These are phyloP conservation scores for Pagetopsis macropterus DNA, from an alignment of 2,797 vertebrate species.

Conservation along the genomic window DNA sequence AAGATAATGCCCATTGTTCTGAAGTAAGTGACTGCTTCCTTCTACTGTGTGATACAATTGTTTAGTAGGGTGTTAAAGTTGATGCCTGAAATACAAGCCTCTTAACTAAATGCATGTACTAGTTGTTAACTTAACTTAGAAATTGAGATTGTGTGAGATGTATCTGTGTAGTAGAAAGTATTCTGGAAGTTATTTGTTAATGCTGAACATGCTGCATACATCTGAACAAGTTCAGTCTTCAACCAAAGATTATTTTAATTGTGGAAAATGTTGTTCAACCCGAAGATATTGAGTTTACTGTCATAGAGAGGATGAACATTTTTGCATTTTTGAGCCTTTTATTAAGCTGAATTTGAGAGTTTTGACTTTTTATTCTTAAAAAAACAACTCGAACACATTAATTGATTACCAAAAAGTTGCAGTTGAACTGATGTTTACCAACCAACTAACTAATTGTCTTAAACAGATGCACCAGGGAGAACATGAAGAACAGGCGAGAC, in stretches of 20 bases:
- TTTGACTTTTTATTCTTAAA: no score
- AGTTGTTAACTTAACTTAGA: neutral
- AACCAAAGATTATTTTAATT: no score
- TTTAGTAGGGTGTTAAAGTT: neutral
- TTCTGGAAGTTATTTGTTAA: neutral
- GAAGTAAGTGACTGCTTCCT: neutral
- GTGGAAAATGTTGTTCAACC: no score
- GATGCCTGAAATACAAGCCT: neutral
- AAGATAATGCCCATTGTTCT: neutral
- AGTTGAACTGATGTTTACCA: no score
- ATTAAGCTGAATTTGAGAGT: no score
- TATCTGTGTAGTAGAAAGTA: neutral
- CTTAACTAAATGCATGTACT: neutral
- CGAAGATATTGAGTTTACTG: no score
- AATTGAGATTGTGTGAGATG: neutral
- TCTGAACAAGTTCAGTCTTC: conserved; percentile 7
- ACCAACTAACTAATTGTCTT: no score
- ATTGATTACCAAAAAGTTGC: no score
- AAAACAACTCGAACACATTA: no score
- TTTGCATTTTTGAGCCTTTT: no score
- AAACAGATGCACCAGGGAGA: neutral
- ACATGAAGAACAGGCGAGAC: neutral
- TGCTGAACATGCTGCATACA: conserved; percentile 28
- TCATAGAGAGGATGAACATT: no score
- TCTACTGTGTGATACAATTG: no score